A percentile compares a stretch with the other conserved stretches of the same genome.
Evolutionary conservation across 1,140 invertebrate genomes (phyloP).

Genomic region (Trissolcus basalis): DNA sequence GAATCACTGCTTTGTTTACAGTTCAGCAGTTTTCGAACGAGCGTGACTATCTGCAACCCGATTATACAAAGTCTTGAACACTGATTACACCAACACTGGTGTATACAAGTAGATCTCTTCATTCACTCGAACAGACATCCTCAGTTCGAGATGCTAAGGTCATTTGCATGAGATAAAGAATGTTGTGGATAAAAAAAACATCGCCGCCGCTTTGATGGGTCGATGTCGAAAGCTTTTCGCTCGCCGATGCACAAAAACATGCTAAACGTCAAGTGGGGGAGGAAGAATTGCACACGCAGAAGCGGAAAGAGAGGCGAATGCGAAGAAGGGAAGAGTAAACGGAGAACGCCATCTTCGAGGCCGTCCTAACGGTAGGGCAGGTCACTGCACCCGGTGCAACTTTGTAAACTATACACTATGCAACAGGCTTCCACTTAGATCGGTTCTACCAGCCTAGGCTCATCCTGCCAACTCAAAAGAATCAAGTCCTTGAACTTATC

Average conservation of each 20-base stretch:
- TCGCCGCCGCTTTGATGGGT: slow-evolving; percentile 29
- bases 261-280: slow-evolving; percentile 38
- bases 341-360: slow-evolving; percentile 70
- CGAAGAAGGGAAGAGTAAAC: slow-evolving; percentile 46
- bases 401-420: slow-evolving; percentile 65
- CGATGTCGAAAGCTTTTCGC: slow-evolving; percentile 45
- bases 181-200: no score
- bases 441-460: slow-evolving; percentile 74
- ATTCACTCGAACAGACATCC: no score
- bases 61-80: no score
- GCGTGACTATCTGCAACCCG: no score
- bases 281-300: slow-evolving; percentile 16
- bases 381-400: slow-evolving; percentile 76
- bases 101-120: no score
- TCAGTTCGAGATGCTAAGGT: no score
- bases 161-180: no score
- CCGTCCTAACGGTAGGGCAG: slow-evolving; percentile 78
- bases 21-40: no score
- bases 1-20: no score
- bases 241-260: slow-evolving; percentile 60
- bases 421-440: slow-evolving; percentile 57
- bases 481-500: slow-evolving; percentile 70
- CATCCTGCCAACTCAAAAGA: slow-evolving; percentile 65
- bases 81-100: no score
- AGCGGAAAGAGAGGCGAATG: slow-evolving; percentile 29